phyloP scores from a whole-genome alignment of 2,113 vertebrate species.

The Lota lota region DNA sequence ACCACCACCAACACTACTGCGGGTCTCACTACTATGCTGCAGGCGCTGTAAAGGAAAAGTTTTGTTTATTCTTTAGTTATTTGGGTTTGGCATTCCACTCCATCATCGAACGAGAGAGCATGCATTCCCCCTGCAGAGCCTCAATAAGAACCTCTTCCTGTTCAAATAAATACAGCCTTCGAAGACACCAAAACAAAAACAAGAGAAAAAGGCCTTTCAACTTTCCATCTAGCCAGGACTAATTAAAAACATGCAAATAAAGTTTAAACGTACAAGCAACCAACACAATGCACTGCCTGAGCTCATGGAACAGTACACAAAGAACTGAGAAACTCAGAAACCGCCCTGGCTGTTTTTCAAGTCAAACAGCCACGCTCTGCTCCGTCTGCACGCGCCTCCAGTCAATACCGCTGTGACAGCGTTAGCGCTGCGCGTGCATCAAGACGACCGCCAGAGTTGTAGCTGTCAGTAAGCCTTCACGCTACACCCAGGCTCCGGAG shows the following conservation, averaged over 20 bases:
- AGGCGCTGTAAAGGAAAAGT: conserved; percentile 3
- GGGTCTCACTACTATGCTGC: neutral
- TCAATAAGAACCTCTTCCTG: too few relatives aligned
- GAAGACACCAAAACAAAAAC: neutral
- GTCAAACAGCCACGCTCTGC: conserved; percentile 24
- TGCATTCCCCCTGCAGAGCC: too few relatives aligned
- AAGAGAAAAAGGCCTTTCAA: too few relatives aligned
- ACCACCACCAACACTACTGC: conserved; percentile 7
- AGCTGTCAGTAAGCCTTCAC: conserved; percentile 32
- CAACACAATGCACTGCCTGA: too few relatives aligned
- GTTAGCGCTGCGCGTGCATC: conserved; percentile 22
- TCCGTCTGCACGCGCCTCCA: neutral
- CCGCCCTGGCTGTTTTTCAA: conserved; percentile 5
- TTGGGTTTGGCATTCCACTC: too few relatives aligned
- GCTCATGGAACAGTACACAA: too few relatives aligned
- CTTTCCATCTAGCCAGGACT: too few relatives aligned
- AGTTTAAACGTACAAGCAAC: too few relatives aligned
- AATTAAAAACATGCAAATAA: too few relatives aligned
- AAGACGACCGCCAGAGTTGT: conserved; percentile 19
- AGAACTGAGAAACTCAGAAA: conserved; percentile 5
- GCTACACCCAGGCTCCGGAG: neutral
- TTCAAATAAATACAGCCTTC: too few relatives aligned
- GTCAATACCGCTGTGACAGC: neutral
- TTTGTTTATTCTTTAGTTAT: neutral
- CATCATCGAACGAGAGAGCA: too few relatives aligned